Evolutionary conservation across 2,888 invertebrate species (phyloP).

Genomic region (Acheta domesticus): DNA sequence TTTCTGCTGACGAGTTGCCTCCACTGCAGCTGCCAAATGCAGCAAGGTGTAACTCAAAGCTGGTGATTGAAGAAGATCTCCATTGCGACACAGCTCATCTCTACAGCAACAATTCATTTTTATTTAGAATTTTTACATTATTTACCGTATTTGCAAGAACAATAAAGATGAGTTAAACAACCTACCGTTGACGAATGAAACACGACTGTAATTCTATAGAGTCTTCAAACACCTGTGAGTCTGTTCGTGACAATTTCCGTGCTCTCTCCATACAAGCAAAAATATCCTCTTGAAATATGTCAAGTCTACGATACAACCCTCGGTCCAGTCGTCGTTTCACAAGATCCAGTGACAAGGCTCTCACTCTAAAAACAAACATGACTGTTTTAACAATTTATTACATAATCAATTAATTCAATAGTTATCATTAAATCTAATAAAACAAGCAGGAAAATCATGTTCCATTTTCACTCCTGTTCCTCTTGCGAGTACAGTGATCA

Average conservation of each 20-base stretch:
- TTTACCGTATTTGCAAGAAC: not conserved
- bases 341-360: constrained; percentile 85
- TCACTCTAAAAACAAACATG: constrained; percentile 54
- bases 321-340: constrained; percentile 90
- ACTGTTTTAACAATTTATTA: too few relatives aligned
- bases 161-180: not conserved
- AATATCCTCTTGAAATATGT: constrained; percentile 94
- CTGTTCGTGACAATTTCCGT: constrained; percentile 79
- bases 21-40: constrained; percentile 71
- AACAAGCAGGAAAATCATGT: too few relatives aligned
- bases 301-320: constrained; percentile 87
- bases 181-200: constrained; percentile 63
- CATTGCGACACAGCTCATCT: constrained; percentile 71
- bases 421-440: too few relatives aligned
- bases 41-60: constrained; percentile 77
- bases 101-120: constrained; percentile 42
- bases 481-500: too few relatives aligned
- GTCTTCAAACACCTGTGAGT: constrained; percentile 95
- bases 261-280: constrained; percentile 89
- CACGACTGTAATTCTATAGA: constrained; percentile 88
- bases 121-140: not conserved
- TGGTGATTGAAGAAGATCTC: constrained; percentile 77
- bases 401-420: too few relatives aligned
- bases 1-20: constrained; percentile 72
- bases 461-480: too few relatives aligned